phyloP scores from a whole-genome alignment of 1,140 invertebrate species.

The Scaptomyza graminum region DNA sequence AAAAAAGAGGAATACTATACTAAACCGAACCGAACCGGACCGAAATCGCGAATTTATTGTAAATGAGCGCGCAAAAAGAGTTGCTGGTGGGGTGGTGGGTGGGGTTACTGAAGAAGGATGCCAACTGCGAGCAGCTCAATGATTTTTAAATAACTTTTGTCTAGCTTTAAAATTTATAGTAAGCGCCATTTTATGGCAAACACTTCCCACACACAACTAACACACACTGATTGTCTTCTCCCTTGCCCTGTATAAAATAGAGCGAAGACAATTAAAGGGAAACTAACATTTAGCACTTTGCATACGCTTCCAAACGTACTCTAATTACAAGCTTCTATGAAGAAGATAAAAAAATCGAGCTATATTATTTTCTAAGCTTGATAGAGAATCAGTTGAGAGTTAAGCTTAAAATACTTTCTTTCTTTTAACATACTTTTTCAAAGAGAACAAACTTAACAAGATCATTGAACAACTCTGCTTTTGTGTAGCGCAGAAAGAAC shows the following conservation, averaged over 20 bases:
- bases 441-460: neutral
- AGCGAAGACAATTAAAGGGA: neutral
- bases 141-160: constrained; percentile 63
- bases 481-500: constrained; percentile 18
- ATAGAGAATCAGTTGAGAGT: too few relatives aligned
- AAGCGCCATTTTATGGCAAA: constrained; percentile 50
- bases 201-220: constrained; percentile 22
- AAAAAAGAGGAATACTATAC: constrained; percentile 7
- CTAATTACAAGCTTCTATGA: neutral
- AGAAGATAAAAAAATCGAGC: too few relatives aligned
- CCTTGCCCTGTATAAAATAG: neutral
- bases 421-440: neutral
- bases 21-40: constrained; percentile 36
- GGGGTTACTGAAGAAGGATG: constrained; percentile 9
- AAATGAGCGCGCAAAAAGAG: constrained; percentile 45
- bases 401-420: too few relatives aligned
- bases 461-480: neutral
- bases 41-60: constrained; percentile 79
- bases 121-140: constrained; percentile 39
- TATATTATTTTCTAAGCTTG: too few relatives aligned
- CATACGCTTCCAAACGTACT: constrained; percentile 13
- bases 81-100: too few relatives aligned
- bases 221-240: neutral
- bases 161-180: constrained; percentile 66
- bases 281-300: neutral